Conservation (phyloP, 1,140 invertebrate genomes). For the Drosophila arizonae region DNA sequence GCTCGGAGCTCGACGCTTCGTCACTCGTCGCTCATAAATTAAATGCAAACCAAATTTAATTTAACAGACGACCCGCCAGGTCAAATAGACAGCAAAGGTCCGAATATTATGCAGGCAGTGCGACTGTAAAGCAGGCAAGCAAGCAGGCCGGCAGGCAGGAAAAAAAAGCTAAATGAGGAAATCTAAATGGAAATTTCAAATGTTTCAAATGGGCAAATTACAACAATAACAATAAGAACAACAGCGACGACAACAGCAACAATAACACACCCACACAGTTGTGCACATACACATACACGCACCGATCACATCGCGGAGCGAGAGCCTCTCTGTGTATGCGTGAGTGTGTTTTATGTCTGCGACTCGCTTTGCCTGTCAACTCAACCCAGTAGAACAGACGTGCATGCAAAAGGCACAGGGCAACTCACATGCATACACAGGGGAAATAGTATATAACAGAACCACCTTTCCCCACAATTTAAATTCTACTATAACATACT, state of each 20-base stretch:
- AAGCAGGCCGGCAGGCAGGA: slow-evolving; percentile 19
- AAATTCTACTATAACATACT: no score
- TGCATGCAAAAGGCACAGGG: neutral
- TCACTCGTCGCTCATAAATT: slow-evolving; percentile 49
- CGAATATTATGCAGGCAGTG: slow-evolving; percentile 66
- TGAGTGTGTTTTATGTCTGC: no score
- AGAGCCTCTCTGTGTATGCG: slow-evolving; percentile 5
- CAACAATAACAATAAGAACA: slow-evolving; percentile 50
- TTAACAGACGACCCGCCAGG: slow-evolving; percentile 69
- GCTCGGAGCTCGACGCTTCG: slow-evolving; percentile 11
- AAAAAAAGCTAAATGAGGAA: slow-evolving; percentile 65
- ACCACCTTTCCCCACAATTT: neutral
- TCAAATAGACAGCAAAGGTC: slow-evolving; percentile 60
- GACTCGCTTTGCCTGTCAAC: slow-evolving; percentile 1
- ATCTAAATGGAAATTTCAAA: slow-evolving; percentile 79
- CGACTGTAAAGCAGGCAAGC: slow-evolving; percentile 18
- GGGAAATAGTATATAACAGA: neutral
- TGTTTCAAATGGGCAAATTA: slow-evolving; percentile 69
- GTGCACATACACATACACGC: slow-evolving; percentile 15
- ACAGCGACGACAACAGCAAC: slow-evolving; percentile 29
- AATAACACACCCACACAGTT: slow-evolving; percentile 30
- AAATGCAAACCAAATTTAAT: slow-evolving; percentile 72
- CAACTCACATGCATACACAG: neutral
- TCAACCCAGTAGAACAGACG: slow-evolving; percentile 21
- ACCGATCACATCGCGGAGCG: slow-evolving; percentile 35